phyloP scores from a whole-genome alignment of 2,888 invertebrate species.

The Pycnomerus fuliginosus region DNA sequence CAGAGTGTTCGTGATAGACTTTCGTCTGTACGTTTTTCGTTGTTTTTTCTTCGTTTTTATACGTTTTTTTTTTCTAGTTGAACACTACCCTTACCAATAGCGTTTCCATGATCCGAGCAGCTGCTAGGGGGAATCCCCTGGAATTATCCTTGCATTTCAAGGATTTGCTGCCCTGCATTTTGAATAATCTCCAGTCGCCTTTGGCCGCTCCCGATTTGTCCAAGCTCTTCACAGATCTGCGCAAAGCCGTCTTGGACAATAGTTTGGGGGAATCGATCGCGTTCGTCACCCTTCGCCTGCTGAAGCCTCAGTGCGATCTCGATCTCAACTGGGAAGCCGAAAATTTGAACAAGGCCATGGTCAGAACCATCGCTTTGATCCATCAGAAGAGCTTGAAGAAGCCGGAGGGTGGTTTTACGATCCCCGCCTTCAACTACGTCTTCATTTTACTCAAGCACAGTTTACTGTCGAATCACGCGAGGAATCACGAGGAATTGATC shows the following conservation, averaged over 20 bases:
- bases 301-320: constrained; percentile 79
- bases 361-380: constrained; percentile 62
- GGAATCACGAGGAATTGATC: constrained; percentile 59
- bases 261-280: constrained; percentile 64
- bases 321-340: constrained; percentile 77
- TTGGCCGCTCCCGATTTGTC: constrained; percentile 71
- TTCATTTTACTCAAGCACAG: constrained; percentile 76
- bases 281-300: constrained; percentile 70
- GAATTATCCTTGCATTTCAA: constrained; percentile 59
- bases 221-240: constrained; percentile 62
- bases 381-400: constrained; percentile 56
- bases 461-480: constrained; percentile 52
- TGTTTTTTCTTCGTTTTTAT: constrained; percentile 3
- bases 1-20: constrained; percentile 71
- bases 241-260: constrained; percentile 57
- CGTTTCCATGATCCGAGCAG: constrained; percentile 56
- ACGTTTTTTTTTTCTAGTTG: constrained; percentile 46
- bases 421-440: constrained; percentile 79
- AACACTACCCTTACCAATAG: constrained; percentile 51
- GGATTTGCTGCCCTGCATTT: constrained; percentile 58
- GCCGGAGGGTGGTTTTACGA: constrained; percentile 56
- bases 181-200: constrained; percentile 71
- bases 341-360: constrained; percentile 61
- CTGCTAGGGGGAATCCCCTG: constrained; percentile 57
- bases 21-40: constrained; percentile 56